Evolutionary conservation across 2,113 vertebrate species (phyloP), one percentile per base, ranked within the genome.

Genomic region (Sturnus vulgaris): DNA sequence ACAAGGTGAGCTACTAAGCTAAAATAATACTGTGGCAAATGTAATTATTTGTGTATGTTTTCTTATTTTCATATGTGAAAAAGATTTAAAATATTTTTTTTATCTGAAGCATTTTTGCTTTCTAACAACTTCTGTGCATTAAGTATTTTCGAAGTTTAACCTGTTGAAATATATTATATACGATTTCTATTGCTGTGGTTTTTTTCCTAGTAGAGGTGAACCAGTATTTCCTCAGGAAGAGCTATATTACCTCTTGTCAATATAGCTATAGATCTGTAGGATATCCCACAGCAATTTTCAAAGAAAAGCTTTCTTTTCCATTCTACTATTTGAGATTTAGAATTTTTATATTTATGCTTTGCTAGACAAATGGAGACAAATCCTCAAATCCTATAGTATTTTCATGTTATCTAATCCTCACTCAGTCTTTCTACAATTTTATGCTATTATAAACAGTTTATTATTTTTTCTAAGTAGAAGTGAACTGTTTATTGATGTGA

Each of bases 381-480:
- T 94, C 69, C 77, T 82, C 77, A 91, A 96, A 89, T 91, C 77
- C 73, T 69, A 56, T 6, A 68, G 61, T 65, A 91, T 82, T 90
- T 90, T 95, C 59, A 92, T 57, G 21, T 16, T 63, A 71, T 52
- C 28, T 78, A 92, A 73, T 81, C 88, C 60, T 84, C 91, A 75
- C 27, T 92, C 75, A 86, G n/a, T 61, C 61, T 87, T 65, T 77
- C 50, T 49, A 82, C 18, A 87, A 61, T 93, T 91, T 95, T 57
- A 92, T 0, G 1, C 39, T 91, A 39, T 66, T 85, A 90, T 53
- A 72, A 91, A 86, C 72, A 92, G 60, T 86, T 92, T 83, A 80
- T 88, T 92, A 82, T 88, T 96, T 94, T 79, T 88, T 57, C 50
- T 82, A 92, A 94, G 66, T 33, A 95, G 63, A 82, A 85, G n/a